These are phyloP conservation scores for Clytia hemisphaerica DNA, from an alignment of 30 jellyfish, hydroid and myxozoan genomes.

Conservation along the genomic window DNA sequence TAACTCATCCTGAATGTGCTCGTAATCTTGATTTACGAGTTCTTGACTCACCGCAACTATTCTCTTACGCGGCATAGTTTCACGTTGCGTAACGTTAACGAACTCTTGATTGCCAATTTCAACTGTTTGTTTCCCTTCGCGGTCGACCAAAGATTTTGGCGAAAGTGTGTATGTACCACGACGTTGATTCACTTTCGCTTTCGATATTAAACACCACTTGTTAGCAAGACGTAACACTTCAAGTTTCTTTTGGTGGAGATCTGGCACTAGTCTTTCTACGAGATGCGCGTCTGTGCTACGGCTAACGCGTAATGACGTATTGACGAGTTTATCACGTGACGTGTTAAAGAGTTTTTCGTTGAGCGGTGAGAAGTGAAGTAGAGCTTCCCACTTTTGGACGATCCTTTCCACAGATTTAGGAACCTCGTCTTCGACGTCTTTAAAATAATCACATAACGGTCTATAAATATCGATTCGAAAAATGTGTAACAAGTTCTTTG, in stretches of 20 bases:
- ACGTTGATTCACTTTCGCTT: constrained; percentile 53
- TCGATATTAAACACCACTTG: constrained; percentile 60
- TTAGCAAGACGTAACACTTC: constrained; percentile 77
- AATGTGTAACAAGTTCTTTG: constrained; percentile 41
- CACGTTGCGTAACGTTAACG: constrained; percentile 7
- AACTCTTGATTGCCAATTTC: constrained; percentile 21
- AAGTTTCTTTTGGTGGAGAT: constrained; percentile 57
- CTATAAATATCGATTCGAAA: constrained; percentile 61
- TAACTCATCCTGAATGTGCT: background rate
- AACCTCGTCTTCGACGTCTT: constrained; percentile 37
- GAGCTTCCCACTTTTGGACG: constrained; percentile 69
- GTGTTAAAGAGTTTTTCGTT: constrained; percentile 54
- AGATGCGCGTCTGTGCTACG: constrained; percentile 56
- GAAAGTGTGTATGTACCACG: constrained; percentile 77
- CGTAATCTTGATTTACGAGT: background rate
- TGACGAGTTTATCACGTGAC: constrained; percentile 67
- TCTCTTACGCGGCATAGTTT: constrained; percentile 19
- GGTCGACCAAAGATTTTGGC: constrained; percentile 37
- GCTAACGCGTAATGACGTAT: constrained; percentile 36
- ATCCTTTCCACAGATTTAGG: constrained; percentile 41
- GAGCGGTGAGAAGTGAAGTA: constrained; percentile 29
- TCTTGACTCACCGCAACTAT: constrained; percentile 30
- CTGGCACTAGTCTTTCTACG: constrained; percentile 78
- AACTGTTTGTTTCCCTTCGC: constrained; percentile 43
- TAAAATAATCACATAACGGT: constrained; percentile 79